Base-by-base conservation (phyloP, 2,113 vertebrate genomes). In the Picathartes gymnocephalus region DNA sequence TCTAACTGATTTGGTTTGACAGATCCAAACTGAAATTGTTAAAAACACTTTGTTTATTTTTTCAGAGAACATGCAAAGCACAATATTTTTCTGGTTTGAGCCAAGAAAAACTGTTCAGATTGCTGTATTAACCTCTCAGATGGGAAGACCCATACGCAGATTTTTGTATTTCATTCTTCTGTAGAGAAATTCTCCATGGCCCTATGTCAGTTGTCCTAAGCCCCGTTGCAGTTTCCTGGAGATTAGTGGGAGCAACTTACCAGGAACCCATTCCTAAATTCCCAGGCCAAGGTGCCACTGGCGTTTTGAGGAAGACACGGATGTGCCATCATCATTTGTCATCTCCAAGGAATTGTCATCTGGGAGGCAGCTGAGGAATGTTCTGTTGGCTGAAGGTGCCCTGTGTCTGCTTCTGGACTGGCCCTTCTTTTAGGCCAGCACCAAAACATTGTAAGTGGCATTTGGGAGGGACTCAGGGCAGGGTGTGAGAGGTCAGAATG, bases 381-480 rank as follows among this genome's bases (percentile, higher is more conserved):
- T 40, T 45, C 54, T 9, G 10, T 18, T 39, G 44, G 31, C 48
- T 51, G 57, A 57, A 64, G 15, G 20, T 23, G 16, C 11, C 35
- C 48, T 37, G 10, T 30, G 31, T 8, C 11, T 54, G 51, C 9
- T 62, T 54, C 42, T 73, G 31, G 44, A 27, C 24, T 27, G 37
- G 39, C 9, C 5, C 24, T 47, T 69, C 22, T 7, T 57, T 42
- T 31, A 50, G 30, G 37, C 11, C 47, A 62, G 30, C 64, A 50
- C 9, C 27, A 58, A 51, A 40, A 16, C 21, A 2, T 7, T 1
- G 0, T 15, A 44, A 51, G 25, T 80, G 37, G n/a, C 13, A 3
- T 72, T 20, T 72, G 17, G 5, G 19, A 79, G 40, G 28, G 17
- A 70, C 33, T 42, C 10, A 9, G 33, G 50, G 24, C 24, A 51